Evolutionary conservation across 2,797 vertebrate genomes (phyloP).

Genomic region (Poecilia gillii): DNA sequence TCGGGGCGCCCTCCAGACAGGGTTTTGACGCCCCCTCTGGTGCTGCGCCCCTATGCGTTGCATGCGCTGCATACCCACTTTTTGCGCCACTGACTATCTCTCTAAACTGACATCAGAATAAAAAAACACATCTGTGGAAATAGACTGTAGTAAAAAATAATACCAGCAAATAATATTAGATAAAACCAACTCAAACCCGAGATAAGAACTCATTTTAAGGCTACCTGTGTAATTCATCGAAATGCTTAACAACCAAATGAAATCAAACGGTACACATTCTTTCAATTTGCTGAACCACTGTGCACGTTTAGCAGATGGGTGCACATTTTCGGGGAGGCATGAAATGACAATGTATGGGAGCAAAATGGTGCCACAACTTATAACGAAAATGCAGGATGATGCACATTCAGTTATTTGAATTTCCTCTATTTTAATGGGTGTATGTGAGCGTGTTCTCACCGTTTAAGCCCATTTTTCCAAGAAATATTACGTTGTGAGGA

Average conservation of each 20-base stretch:
- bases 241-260: not conserved
- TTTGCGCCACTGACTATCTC: not conserved
- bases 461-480: not conserved
- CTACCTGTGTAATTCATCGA: not conserved
- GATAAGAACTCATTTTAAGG: not conserved
- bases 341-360: not conserved
- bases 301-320: not conserved
- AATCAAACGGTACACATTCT: too few species aligned
- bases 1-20: too few species aligned
- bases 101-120: not conserved
- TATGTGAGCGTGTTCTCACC: not conserved
- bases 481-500: not conserved
- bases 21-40: too few species aligned
- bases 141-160: not conserved
- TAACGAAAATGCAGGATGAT: conserved; percentile 7
- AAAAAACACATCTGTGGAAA: not conserved
- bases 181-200: not conserved
- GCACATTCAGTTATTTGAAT: conserved; percentile 16
- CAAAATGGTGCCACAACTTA: not conserved
- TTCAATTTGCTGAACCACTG: too few species aligned
- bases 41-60: too few species aligned
- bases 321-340: not conserved
- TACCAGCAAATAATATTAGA: not conserved
- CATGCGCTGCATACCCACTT: too few species aligned
- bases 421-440: conserved; percentile 16